Evolutionary conservation across 2,113 vertebrate genomes (phyloP).

Genomic region (Syngnathus floridae): DNA sequence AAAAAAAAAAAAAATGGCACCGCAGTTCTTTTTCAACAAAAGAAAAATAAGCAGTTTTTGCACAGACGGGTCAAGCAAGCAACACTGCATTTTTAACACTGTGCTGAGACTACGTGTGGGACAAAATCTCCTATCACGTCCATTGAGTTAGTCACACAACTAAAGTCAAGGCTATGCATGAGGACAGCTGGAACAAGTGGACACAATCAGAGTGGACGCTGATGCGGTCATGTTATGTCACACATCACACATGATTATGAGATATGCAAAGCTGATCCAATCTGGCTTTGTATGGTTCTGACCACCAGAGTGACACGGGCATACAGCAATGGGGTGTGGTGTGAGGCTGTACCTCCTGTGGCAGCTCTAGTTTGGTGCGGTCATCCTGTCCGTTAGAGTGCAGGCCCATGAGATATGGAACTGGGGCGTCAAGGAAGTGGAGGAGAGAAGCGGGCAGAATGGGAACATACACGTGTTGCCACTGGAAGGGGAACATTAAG

Average conservation of each 20-base stretch:
- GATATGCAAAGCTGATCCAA: not conserved
- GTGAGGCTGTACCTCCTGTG: constrained; percentile 81
- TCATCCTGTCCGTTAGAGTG: constrained; percentile 92
- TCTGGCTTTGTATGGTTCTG: not conserved
- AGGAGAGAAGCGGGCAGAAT: constrained; percentile 94
- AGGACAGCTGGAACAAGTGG: not conserved
- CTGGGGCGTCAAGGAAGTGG: constrained; percentile 95
- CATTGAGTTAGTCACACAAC: not conserved
- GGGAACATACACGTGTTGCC: constrained; percentile 98
- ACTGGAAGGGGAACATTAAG: constrained; percentile 93
- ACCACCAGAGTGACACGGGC: no score
- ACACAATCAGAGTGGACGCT: not conserved
- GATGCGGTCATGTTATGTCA: not conserved
- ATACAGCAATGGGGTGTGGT: not conserved
- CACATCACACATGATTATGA: not conserved
- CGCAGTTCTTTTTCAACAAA: not conserved
- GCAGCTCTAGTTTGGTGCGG: constrained; percentile 91
- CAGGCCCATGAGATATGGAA: constrained; percentile 97
- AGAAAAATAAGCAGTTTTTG: not conserved
- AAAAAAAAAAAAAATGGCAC: not conserved
- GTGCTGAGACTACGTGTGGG: not conserved
- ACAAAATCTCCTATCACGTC: not conserved
- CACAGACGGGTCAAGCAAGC: not conserved
- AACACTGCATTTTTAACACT: not conserved
- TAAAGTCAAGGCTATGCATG: not conserved